Percentiles rank a stretch among this genome's conserved stretches.
Evolutionary conservation across 2,888 invertebrate genomes (phyloP).

Genomic region (Acanthococcus lagerstroemiae): DNA sequence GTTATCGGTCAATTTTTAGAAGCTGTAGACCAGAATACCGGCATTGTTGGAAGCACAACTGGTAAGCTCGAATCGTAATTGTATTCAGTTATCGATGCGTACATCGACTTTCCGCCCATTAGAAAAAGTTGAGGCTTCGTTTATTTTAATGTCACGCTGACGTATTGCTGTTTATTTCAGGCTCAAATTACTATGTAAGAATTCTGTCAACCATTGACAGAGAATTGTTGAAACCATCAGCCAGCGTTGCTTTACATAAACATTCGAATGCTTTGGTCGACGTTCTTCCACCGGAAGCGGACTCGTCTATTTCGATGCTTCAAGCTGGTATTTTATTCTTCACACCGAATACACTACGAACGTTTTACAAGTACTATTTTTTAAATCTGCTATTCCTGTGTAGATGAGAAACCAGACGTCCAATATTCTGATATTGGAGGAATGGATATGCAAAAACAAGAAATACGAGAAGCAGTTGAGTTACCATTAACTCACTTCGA

Average conservation of each 20-base stretch:
- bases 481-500: slow-evolving; percentile 96
- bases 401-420: slow-evolving; percentile 96
- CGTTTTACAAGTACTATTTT: no score
- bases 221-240: slow-evolving; percentile 92
- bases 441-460: slow-evolving; percentile 99
- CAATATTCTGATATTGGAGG: slow-evolving; percentile 97
- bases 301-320: slow-evolving; percentile 97
- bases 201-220: slow-evolving; percentile 97
- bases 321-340: slow-evolving; percentile 83
- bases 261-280: slow-evolving; percentile 99
- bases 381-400: background rate
- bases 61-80: slow-evolving; percentile 33
- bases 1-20: slow-evolving; percentile 99
- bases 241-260: slow-evolving; percentile 96
- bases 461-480: slow-evolving; percentile 97
- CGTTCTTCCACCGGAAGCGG: slow-evolving; percentile 96
- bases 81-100: background rate
- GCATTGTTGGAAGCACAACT: slow-evolving; percentile 97
- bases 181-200: slow-evolving; percentile 97
- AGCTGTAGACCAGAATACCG: slow-evolving; percentile 98
- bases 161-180: no score
- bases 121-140: no score
- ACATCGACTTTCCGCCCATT: no score
- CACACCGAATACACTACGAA: no score
- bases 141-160: no score